Conservation (phyloP, 2,797 vertebrate species). For the Urocyon cinereoargenteus region DNA sequence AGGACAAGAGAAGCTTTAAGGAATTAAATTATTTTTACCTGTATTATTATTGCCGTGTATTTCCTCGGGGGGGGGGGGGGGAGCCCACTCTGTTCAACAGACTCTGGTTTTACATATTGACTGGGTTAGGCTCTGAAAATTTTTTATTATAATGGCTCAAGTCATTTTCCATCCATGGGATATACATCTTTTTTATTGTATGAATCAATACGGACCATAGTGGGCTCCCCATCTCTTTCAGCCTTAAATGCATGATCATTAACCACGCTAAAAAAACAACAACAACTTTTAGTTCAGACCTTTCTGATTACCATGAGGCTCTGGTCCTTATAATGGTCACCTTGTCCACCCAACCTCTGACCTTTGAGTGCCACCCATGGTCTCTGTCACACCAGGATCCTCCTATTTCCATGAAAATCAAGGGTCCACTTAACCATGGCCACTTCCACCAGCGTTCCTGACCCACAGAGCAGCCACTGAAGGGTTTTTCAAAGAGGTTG, state of each 20-base stretch:
- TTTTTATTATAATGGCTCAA: neutral
- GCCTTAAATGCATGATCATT: neutral
- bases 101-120: neutral
- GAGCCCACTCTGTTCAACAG: neutral
- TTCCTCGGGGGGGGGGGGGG: neutral
- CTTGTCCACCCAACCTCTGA: neutral
- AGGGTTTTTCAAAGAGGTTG: neutral
- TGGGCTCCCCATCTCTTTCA: neutral
- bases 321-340: neutral
- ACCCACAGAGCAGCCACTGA: neutral
- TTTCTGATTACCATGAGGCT: neutral
- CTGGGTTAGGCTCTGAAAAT: neutral
- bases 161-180: neutral
- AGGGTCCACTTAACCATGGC: neutral
- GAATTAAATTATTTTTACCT: neutral
- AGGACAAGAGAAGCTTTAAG: neutral
- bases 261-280: neutral
- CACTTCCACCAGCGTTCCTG: neutral
- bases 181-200: neutral
- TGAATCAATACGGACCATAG: neutral
- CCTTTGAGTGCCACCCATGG: neutral
- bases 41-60: neutral
- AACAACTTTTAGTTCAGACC: neutral
- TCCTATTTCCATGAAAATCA: neutral
- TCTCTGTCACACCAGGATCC: neutral